Percentiles rank a stretch among this genome's conserved stretches.
Conservation (phyloP, 92 coral and sea anemone genomes). For the Porites rus region DNA sequence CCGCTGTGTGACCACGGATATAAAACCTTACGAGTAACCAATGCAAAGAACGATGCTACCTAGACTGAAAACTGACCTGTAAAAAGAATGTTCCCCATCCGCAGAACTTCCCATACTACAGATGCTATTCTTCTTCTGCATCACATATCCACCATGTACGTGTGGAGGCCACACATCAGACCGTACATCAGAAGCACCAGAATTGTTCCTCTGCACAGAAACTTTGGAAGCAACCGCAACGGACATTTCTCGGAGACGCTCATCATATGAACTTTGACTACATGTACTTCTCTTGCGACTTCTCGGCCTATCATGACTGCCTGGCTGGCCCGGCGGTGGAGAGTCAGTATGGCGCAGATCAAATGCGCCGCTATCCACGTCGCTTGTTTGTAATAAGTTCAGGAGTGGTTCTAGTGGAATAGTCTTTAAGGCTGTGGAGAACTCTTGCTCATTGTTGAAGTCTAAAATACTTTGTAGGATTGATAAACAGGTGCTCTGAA, state of each 20-base stretch:
- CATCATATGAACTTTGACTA: constrained; percentile 84
- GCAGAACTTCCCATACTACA: constrained; percentile 88
- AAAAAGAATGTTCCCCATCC: constrained; percentile 76
- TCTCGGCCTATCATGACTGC: constrained; percentile 55
- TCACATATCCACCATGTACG: neutral
- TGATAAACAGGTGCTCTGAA: constrained; percentile 92
- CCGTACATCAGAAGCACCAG: constrained; percentile 82
- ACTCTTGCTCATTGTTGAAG: constrained; percentile 93
- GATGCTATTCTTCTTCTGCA: constrained; percentile 80
- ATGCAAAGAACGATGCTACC: neutral
- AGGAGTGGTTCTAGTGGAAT: constrained; percentile 93
- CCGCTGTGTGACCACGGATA: too few relatives aligned
- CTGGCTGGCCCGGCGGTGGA: constrained; percentile 66
- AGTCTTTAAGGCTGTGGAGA: constrained; percentile 88
- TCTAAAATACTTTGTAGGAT: constrained; percentile 93
- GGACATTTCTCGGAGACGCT: constrained; percentile 49
- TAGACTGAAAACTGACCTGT: constrained; percentile 56
- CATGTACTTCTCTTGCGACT: constrained; percentile 79
- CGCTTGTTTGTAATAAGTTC: constrained; percentile 84
- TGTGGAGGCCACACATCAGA: constrained; percentile 57
- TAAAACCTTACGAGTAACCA: too few relatives aligned
- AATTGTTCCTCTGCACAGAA: constrained; percentile 81
- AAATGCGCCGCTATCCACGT: constrained; percentile 86
- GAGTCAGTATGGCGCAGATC: constrained; percentile 83
- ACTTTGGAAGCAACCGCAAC: constrained; percentile 36